These are phyloP conservation scores for Columba janthina DNA, from an alignment of 2,113 vertebrate genomes.

Conservation along the genomic window DNA sequence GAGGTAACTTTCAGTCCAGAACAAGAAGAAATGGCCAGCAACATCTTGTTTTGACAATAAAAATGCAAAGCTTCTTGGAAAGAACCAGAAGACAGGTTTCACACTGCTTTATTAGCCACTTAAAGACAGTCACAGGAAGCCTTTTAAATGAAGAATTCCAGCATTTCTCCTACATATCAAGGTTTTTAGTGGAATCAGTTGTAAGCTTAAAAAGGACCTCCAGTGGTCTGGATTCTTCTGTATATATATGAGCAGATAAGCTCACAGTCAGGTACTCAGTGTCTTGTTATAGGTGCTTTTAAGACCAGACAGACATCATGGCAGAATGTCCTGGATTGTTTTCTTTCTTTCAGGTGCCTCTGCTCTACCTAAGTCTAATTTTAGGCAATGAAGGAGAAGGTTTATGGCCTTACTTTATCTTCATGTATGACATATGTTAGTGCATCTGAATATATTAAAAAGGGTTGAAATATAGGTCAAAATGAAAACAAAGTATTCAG, in stretches of 20 bases:
- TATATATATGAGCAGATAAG: background rate
- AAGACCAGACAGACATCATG: background rate
- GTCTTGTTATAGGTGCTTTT: background rate
- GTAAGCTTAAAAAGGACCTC: background rate
- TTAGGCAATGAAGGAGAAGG: background rate
- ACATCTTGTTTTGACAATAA: background rate
- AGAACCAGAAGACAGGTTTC: background rate
- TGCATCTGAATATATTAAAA: background rate
- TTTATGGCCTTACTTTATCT: background rate
- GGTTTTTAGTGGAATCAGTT: background rate
- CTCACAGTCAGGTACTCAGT: background rate
- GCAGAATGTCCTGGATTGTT: background rate
- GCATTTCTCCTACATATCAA: background rate
- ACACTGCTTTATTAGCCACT: background rate
- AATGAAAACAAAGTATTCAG: background rate
- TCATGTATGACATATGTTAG: background rate
- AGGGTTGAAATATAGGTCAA: background rate
- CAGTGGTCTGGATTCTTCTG: background rate
- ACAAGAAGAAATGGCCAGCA: background rate
- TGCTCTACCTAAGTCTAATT: background rate
- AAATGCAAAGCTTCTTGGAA: background rate
- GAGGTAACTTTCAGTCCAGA: background rate
- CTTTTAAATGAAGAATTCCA: background rate
- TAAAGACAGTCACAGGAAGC: background rate
- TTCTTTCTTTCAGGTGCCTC: background rate